phyloP scores from a whole-genome alignment of 2,888 invertebrate genomes.

The Timema podura region DNA sequence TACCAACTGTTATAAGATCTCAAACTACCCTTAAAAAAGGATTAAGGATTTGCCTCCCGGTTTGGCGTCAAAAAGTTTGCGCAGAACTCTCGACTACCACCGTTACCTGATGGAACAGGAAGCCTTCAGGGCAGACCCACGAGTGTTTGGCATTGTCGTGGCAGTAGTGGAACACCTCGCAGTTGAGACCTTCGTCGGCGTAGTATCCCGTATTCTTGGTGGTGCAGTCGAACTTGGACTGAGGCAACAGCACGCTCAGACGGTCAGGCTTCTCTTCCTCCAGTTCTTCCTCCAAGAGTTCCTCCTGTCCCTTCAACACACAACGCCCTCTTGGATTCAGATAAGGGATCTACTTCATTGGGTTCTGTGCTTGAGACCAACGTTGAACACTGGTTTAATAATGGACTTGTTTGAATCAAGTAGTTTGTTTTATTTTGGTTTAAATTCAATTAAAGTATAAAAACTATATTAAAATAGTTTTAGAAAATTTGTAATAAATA shows the following conservation, averaged over 20 bases:
- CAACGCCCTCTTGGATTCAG: neutral
- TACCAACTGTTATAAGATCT: neutral
- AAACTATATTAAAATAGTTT: too few relatives aligned
- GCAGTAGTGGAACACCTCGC: constrained; percentile 92
- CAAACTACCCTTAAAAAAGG: too few relatives aligned
- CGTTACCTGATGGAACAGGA: constrained; percentile 76
- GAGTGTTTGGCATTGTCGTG: constrained; percentile 86
- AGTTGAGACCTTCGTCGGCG: constrained; percentile 81
- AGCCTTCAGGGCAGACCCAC: constrained; percentile 90
- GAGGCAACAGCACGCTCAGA: constrained; percentile 68
- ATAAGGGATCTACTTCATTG: neutral
- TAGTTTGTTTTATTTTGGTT: too few relatives aligned
- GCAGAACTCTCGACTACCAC: too few relatives aligned
- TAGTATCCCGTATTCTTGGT: constrained; percentile 84
- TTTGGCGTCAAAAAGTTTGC: too few relatives aligned
- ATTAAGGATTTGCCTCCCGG: too few relatives aligned
- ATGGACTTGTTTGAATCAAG: too few relatives aligned
- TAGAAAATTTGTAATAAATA: too few relatives aligned
- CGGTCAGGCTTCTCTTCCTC: constrained; percentile 85
- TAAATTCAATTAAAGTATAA: too few relatives aligned
- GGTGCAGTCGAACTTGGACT: constrained; percentile 78
- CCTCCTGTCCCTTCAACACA: constrained; percentile 39
- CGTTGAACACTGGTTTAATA: too few relatives aligned
- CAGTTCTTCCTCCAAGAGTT: constrained; percentile 60
- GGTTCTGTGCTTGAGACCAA: neutral